Conservation (phyloP, 2,888 invertebrate species). For the Drosophila greeni region DNA sequence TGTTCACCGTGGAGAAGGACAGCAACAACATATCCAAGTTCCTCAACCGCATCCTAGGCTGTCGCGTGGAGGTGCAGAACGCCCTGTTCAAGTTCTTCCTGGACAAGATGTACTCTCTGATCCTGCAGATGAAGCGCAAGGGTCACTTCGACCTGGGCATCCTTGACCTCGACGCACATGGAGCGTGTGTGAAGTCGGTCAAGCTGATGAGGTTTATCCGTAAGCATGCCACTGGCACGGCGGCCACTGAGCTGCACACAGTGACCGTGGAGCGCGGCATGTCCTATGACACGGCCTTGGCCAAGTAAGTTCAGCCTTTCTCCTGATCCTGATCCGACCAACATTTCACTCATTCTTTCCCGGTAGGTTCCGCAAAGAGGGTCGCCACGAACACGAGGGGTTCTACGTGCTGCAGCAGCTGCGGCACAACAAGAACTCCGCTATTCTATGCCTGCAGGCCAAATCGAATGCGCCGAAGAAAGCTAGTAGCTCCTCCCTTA, state of each 20-base stretch:
- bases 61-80: constrained; percentile 98
- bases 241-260: constrained; percentile 94
- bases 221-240: constrained; percentile 92
- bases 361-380: constrained; percentile 44
- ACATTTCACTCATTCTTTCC: background rate
- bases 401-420: constrained; percentile 93
- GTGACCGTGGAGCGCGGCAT: constrained; percentile 94
- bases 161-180: constrained; percentile 92
- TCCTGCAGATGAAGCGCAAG: constrained; percentile 93
- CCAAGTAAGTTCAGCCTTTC: constrained; percentile 81
- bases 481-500: constrained; percentile 80
- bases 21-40: constrained; percentile 99
- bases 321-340: too few relatives aligned
- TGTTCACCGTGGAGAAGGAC: constrained; percentile 90
- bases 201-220: constrained; percentile 90
- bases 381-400: constrained; percentile 84
- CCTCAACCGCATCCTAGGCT: constrained; percentile 97
- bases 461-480: background rate
- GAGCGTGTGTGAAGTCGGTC: constrained; percentile 92
- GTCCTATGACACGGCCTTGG: constrained; percentile 92
- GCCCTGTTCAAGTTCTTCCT: constrained; percentile 98
- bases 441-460: constrained; percentile 82
- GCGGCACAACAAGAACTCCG: constrained; percentile 90
- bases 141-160: constrained; percentile 97
- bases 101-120: constrained; percentile 93